Base-by-base conservation (phyloP, 2,113 vertebrate species). In the Thunnus thynnus region DNA sequence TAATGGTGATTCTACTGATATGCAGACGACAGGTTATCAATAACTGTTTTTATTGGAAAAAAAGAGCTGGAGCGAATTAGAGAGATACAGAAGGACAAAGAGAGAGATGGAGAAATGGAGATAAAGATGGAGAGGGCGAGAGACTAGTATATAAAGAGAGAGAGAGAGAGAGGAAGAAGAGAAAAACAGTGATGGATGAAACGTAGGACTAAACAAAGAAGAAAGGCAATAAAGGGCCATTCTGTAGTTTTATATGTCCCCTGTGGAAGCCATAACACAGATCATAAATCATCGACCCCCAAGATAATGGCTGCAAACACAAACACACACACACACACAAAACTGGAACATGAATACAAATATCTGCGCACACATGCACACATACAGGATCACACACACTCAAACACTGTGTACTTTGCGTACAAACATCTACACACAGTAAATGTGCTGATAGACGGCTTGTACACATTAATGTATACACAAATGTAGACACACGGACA, bases 221-320 rank as follows among this genome's bases (percentile, higher is more conserved):
- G 83, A 88, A 89, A 92, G 75, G 81, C 89, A 92, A 93, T 94
- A 91, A 94, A 91, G 87, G 88, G 52, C 70, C 71, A 83, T 90
- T 92, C 89, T 89, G 89, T 92, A 86, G 86, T 92, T 94, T 92
- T 92, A 93, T 89, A 66, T 60, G 79, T 93, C 91, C 90, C 90
- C 46, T 61, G 88, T 85, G 89, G 83, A 91, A 87, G 61, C 79
- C 72, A 86, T 87, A 91, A 89, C 83, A 73, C 56, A 66, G 67
- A 83, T 91, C 88, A 85, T 94, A 90, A 93, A 93, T 94, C 91
- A 92, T 73, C 27, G 16, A 83, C 69, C 77, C 77, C 67, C 80
- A 65, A 76, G 75, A 89, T 90, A 94, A 92, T 87, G 76, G 82
- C 76, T 70, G 13, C 41, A 79, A 76, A 79, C 80, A 86, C 75